phyloP scores from a whole-genome alignment of 1,140 invertebrate species.

The Pentalonia nigronervosa region DNA sequence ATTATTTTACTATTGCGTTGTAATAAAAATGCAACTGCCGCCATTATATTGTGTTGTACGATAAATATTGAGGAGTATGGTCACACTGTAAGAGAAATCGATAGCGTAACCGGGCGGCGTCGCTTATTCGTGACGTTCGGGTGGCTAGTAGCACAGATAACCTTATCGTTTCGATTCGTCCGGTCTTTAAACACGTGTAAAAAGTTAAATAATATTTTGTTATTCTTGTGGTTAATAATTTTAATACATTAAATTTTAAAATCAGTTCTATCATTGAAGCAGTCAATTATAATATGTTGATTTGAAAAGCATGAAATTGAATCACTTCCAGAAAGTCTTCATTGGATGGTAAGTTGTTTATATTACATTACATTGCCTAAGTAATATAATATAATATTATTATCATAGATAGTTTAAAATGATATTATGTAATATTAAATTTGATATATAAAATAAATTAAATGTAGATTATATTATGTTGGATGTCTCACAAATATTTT shows the following conservation, averaged over 20 bases:
- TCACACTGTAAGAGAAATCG: conserved; percentile 31
- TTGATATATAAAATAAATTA: not conserved
- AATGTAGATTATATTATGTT: not conserved
- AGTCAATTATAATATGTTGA: not conserved
- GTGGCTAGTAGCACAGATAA: not conserved
- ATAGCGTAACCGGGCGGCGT: not conserved
- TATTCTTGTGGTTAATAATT: not conserved
- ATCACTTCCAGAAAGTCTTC: conserved; percentile 50
- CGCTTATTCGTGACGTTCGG: not conserved
- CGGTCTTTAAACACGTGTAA: conserved; percentile 14
- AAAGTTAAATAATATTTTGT: not conserved
- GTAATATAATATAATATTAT: not conserved
- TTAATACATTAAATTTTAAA: not conserved
- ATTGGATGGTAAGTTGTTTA: conserved; percentile 49
- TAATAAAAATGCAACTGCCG: not conserved
- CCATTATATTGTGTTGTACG: not conserved
- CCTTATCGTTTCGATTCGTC: not conserved
- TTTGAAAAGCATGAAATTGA: conserved; percentile 46
- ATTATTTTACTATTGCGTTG: not conserved
- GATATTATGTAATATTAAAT: not conserved
- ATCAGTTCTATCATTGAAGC: not conserved
- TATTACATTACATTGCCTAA: not conserved
- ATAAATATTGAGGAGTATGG: not conserved
- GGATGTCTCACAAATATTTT: not conserved
- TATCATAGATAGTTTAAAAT: not conserved